Evolutionary conservation across 2,888 invertebrate species (phyloP), one percentile per base, ranked within the genome.

Genomic region (Lasius fuliginosus): DNA sequence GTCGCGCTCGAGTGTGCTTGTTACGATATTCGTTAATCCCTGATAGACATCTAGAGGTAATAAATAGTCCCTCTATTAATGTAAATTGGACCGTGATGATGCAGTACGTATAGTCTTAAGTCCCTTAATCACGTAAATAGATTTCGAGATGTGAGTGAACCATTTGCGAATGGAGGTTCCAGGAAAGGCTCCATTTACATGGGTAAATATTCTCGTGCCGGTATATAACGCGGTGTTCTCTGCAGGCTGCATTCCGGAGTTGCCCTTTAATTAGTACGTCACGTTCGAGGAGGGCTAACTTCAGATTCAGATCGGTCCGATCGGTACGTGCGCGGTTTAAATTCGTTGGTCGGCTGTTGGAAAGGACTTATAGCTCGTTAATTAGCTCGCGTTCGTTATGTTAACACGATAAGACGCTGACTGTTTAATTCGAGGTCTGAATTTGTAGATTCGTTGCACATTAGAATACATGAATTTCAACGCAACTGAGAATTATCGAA

Each of bases 231-330:
- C 60, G 64, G 77, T 62, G 83, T 79, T 82, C 83, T 73, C 86
- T 58, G 79, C 83, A 83, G 82, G 74, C 85, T 65, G 89, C 85
- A 88, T 89, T 92, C 85, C 91, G 56, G 79, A 89, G 86, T 90
- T 88, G 88, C 88, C 87, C 90, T 90, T 93, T 92, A 92, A 92
- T 93, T 93, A 93, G 91, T 90, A 86, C 89, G 89, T 91, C 91
- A 88, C 91, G 91, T 89, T 84, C 84, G 76, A 79, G 82, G 71
- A 77, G 77, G 81, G 75, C 90, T 87, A 92, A 91, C 90, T 92
- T 83, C 64, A 85, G 90, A 92, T 92, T 83, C 64, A 85, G 90
- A 92, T 92, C 92, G 90, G 88, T 85, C 85, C 90, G 88, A 92
- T 92, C 91, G 91, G 85, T 90, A 90, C 91, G 91, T 90, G 91